Base-by-base conservation (phyloP, 2,113 vertebrate genomes). In the Cynocephalus volans region DNA sequence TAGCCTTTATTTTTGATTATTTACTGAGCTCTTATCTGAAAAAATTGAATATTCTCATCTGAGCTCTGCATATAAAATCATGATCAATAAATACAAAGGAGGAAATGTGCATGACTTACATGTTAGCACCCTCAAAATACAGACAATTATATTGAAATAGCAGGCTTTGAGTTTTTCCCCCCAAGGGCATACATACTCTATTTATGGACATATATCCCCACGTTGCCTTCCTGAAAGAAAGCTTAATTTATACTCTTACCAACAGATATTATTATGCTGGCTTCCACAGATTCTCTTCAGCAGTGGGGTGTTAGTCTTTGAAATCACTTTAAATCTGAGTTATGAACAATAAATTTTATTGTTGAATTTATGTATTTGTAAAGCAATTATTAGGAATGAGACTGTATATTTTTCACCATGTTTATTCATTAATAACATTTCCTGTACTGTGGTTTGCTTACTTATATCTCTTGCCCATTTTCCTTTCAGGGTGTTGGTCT, bases 1-100 rank as follows among this genome's bases (percentile, higher is more conserved):
- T 54, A 85, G 15, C 48, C 58, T 86, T 21, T 95, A 6, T 88
- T 97, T 97, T 76, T 0, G 56, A 97, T 96, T 95, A 58, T 97
- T 98, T 97, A 89, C n/a, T 82, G 18, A 96, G 76, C 88, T 0
- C 45, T 50, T 95, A 79, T 82, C 24, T 33, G 2, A 0, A 69
- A 14, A 76, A 83, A 97, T 95, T 67, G 82, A 83, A 88, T 69
- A 45, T 89, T 56, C 60, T 54, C 28, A 58, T 80, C 28, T 88
- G 12, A 79, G 1, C 17, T 36, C 45, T 72, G 31, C 64, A 56
- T 80, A 64, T 72, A 36, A 86, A 96, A 8, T 50, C 50, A 92
- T n/a, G n/a, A 10, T 23, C 52, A 94, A 77, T 64, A 72, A 84
- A 26, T 88, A 31, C 45, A 5, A 48, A 86, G 10, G 50, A 60